These are phyloP conservation scores for Beris morrisii DNA, from an alignment of 2,888 invertebrate genomes.

Conservation along the genomic window DNA sequence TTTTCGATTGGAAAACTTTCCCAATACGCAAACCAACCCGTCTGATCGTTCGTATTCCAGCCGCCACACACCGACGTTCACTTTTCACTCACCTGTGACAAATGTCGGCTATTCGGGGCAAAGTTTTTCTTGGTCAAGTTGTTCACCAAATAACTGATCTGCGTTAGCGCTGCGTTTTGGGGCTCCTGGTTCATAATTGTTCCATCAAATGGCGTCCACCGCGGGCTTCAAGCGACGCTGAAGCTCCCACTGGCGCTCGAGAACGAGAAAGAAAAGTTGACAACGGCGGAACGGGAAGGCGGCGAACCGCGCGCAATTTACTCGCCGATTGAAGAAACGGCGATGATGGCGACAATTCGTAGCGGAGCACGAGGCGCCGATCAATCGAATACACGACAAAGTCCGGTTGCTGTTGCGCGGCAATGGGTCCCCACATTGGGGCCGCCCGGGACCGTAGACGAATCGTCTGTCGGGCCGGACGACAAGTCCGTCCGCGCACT, in stretches of 20 bases:
- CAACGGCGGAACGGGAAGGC: not conserved
- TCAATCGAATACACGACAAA: no score
- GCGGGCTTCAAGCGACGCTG: constrained; percentile 92
- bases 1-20: no score
- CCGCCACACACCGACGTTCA: not conserved
- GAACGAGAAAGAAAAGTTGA: constrained; percentile 7
- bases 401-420: not conserved
- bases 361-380: not conserved
- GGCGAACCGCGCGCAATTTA: not conserved
- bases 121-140: constrained; percentile 95
- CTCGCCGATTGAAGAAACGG: not conserved
- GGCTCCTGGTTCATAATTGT: constrained; percentile 99
- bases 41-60: not conserved
- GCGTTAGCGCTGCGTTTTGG: constrained; percentile 97
- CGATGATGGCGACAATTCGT: not conserved
- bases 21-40: no score
- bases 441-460: not conserved
- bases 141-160: constrained; percentile 96
- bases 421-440: constrained; percentile 20
- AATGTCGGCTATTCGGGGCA: constrained; percentile 85
- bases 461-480: no score
- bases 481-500: not conserved
- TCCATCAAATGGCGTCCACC: constrained; percentile 67
- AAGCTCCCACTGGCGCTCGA: constrained; percentile 61
- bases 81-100: constrained; percentile 75